Percentiles rank a stretch among this genome's conserved stretches.
phyloP scores from a whole-genome alignment of 2,113 vertebrate genomes.

The Hiodon alosoides region DNA sequence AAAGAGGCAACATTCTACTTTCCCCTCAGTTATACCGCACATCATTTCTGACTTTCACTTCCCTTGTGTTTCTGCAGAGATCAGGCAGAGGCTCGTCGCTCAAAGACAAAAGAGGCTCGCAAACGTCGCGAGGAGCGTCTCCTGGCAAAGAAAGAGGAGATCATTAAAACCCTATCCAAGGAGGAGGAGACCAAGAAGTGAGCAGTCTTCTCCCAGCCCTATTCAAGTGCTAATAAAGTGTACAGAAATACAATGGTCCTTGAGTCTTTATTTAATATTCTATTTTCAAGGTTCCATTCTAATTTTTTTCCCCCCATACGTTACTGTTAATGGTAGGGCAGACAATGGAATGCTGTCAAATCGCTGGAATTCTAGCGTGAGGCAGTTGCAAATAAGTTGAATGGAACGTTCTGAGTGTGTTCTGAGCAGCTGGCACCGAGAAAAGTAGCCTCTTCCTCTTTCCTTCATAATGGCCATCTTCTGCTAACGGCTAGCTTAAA shows the following conservation, averaged over 20 bases:
- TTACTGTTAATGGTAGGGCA: no score
- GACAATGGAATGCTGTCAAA: no score
- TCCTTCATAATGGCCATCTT: no score
- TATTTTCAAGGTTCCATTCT: not conserved
- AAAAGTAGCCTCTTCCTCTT: no score
- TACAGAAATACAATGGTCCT: conserved; percentile 48
- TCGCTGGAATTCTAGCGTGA: no score
- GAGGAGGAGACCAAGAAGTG: conserved; percentile 94
- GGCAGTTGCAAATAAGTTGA: no score
- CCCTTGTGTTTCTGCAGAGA: conserved; percentile 60
- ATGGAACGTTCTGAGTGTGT: no score
- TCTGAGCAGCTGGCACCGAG: no score
- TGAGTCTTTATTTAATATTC: not conserved
- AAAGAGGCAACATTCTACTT: no score
- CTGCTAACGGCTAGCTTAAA: no score
- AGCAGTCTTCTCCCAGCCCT: conserved; percentile 28
- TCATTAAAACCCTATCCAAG: conserved; percentile 90
- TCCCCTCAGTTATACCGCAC: no score
- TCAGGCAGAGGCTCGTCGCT: conserved; percentile 91
- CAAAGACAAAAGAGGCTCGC: conserved; percentile 95
- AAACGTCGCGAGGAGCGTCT: conserved; percentile 92
- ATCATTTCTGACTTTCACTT: not conserved
- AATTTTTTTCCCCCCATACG: no score
- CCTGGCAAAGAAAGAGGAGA: conserved; percentile 94
- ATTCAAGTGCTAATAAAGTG: conserved; percentile 43